These are phyloP conservation scores for Yponomeuta plumbellus DNA, from an alignment of 2,888 invertebrate genomes.

Conservation along the genomic window DNA sequence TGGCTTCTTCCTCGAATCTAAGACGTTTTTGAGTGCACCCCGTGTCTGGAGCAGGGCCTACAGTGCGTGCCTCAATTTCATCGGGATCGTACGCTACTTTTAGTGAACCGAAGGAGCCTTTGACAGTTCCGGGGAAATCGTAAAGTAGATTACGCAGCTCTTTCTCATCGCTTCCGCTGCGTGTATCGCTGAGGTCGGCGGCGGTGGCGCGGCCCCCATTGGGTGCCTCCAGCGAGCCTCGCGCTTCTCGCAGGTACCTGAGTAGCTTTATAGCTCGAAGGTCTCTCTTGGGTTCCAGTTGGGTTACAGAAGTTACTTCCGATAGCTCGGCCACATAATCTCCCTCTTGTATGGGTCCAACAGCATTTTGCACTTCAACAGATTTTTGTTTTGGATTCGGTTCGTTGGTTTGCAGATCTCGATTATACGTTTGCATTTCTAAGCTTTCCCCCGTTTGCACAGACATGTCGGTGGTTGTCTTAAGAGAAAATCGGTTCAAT, in stretches of 20 bases:
- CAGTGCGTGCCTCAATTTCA: not conserved
- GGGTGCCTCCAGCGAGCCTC: not conserved
- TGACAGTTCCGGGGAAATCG: not conserved
- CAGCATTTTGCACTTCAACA: not conserved
- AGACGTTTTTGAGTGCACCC: slow-evolving; percentile 34
- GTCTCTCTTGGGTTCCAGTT: slow-evolving; percentile 2
- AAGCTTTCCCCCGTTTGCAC: slow-evolving; percentile 58
- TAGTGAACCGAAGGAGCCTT: not conserved
- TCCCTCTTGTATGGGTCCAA: not conserved
- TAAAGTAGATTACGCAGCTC: slow-evolving; percentile 5
- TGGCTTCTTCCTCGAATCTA: slow-evolving; percentile 47
- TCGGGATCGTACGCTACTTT: not conserved
- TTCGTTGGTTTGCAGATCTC: not conserved
- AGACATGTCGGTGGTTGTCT: slow-evolving; percentile 29
- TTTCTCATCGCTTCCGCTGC: not conserved
- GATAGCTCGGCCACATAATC: not conserved
- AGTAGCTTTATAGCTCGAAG: not conserved
- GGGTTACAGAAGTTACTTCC: not conserved
- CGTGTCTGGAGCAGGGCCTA: not conserved
- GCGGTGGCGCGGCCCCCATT: not conserved
- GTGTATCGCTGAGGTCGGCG: not conserved
- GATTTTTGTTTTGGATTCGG: not conserved
- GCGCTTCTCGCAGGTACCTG: not conserved
- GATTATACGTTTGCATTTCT: slow-evolving; percentile 31
- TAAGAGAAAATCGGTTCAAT: slow-evolving; percentile 36